Conservation (phyloP, 2,113 vertebrate genomes). For the Podiceps cristatus region DNA sequence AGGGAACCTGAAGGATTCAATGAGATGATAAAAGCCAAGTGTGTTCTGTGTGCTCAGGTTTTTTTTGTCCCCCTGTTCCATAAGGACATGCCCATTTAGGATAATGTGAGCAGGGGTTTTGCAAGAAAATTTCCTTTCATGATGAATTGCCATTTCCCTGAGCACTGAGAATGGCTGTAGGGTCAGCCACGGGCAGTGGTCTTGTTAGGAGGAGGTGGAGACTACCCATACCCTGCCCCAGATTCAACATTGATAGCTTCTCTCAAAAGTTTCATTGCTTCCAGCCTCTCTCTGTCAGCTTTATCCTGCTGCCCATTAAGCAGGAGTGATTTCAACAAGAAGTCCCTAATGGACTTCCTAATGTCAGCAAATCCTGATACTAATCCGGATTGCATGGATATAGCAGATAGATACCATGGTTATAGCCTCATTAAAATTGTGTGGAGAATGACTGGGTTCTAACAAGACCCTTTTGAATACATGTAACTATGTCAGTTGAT, state of each 20-base stretch:
- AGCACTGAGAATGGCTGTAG: neutral
- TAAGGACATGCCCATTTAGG: neutral
- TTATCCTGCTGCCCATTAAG: neutral
- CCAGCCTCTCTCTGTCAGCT: neutral
- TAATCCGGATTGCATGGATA: neutral
- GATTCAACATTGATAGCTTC: neutral
- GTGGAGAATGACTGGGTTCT: neutral
- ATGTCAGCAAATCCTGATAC: slow-evolving; percentile 22
- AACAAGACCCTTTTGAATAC: slow-evolving; percentile 2
- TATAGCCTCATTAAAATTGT: neutral
- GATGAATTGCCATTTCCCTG: neutral
- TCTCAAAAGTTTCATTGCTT: neutral
- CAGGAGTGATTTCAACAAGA: neutral
- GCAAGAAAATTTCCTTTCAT: neutral
- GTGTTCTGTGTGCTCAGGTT: neutral
- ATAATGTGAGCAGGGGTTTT: neutral
- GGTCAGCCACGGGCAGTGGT: neutral
- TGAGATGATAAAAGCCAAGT: neutral
- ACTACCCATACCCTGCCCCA: neutral
- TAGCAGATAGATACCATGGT: neutral
- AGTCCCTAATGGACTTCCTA: neutral
- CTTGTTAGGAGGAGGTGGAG: neutral
- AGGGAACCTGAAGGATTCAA: neutral
- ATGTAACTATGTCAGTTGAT: neutral
- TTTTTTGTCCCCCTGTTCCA: neutral